These are phyloP conservation scores for Synergus itoensis DNA, from an alignment of 2,888 invertebrate species.

Conservation along the genomic window DNA sequence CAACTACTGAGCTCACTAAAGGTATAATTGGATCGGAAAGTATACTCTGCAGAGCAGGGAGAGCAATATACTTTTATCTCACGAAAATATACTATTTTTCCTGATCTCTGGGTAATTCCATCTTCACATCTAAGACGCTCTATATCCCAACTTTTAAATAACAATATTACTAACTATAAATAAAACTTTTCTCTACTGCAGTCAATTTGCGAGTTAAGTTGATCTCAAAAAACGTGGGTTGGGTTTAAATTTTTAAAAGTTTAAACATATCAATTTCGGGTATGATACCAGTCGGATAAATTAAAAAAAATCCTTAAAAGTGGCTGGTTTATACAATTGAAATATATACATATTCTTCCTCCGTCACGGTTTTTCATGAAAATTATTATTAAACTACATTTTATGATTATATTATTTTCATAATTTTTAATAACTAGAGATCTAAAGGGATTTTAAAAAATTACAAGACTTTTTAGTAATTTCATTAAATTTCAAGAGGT, in stretches of 20 bases:
- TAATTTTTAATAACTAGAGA: too few species aligned
- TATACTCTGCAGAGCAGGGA: slow-evolving; percentile 1
- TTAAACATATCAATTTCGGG: neutral
- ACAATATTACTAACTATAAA: slow-evolving; percentile 2
- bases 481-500: too few species aligned
- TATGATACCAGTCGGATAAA: neutral
- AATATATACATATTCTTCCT: too few species aligned
- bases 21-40: slow-evolving; percentile 24
- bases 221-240: neutral
- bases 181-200: neutral
- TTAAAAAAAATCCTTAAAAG: neutral
- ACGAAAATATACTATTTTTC: slow-evolving; percentile 12
- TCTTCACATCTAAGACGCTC: slow-evolving; percentile 5
- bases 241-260: slow-evolving; percentile 2
- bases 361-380: too few species aligned
- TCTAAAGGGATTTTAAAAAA: too few species aligned
- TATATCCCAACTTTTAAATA: slow-evolving; percentile 3
- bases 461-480: too few species aligned
- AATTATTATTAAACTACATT: too few species aligned
- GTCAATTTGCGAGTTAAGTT: neutral
- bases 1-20: neutral
- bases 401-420: too few species aligned
- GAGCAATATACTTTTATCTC: slow-evolving; percentile 16
- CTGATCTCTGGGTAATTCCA: slow-evolving; percentile 9
- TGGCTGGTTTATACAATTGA: neutral